Base-by-base conservation (phyloP, 1,140 invertebrate genomes). In the Ericerus pela region DNA sequence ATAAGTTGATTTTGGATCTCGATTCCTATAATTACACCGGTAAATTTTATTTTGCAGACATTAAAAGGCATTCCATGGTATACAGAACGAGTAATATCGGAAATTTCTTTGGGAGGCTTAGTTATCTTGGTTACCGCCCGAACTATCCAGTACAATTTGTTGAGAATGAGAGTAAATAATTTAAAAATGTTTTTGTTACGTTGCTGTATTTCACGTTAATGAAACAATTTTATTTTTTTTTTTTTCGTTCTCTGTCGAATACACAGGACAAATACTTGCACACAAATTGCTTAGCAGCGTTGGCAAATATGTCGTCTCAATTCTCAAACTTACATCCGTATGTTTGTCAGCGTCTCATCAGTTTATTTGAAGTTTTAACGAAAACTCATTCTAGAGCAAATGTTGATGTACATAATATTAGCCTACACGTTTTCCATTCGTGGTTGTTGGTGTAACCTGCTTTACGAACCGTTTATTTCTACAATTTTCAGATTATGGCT, bases 71-170 rank as follows among this genome's bases (percentile, higher is more conserved):
- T 95, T 10, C 71, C 76, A 0, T 99, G 93, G 93, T 95, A 94
- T 65, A 88, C 81, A 30, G 94, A 97, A 68, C 74, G 92, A 61
- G 77, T 78, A 2, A 80, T 97, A 53, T 83, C 81, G 24, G 90
- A 96, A 73, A 88, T 97, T 62, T 90, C 92, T 1, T 72, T 99
- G 1, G 96, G 96, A 16, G 94, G 95, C n/a, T 74, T 99, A 14
- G 78, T 96, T 55, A 89, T 98, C 57, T 72, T 98, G 47, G 91
- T 99, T 8, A 85, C 98, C 16, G 85, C 96, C 31, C 74, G 95
- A 58, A 96, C 93, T 3, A 89, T 99, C 67, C 95, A 98, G 66
- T 96, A 90, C 72, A 99, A 99, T 68, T 95, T 98, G 80, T 77
- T 94, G 30, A 85, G 93, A 70, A 95, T 94, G 77, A 79, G 92